phyloP scores from a whole-genome alignment of 2,888 invertebrate species.

The Lycophotia porphyrea region DNA sequence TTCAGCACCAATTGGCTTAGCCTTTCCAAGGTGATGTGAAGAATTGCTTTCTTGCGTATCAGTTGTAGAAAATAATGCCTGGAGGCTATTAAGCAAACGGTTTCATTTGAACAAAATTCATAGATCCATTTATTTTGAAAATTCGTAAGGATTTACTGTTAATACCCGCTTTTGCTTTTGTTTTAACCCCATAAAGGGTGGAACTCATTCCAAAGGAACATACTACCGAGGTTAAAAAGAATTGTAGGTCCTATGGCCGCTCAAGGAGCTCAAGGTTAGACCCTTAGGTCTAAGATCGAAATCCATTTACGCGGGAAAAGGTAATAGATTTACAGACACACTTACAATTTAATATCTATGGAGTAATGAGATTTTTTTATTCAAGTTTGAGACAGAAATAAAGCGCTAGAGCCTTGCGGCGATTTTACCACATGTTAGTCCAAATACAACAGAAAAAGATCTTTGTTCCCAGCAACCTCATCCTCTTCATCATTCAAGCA shows the following conservation, averaged over 20 bases:
- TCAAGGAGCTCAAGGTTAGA: too few species aligned
- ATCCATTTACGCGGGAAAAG: neutral
- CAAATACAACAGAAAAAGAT: neutral
- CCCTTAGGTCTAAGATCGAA: neutral
- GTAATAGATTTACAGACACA: neutral
- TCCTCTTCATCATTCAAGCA: neutral
- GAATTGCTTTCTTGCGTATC: slow-evolving; percentile 1
- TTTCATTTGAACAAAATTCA: neutral
- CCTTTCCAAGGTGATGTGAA: slow-evolving; percentile 15
- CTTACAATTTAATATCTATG: neutral
- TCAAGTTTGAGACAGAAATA: neutral
- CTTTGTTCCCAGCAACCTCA: neutral
- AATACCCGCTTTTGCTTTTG: neutral
- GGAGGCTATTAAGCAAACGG: neutral
- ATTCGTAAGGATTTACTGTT: neutral
- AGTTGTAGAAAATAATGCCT: neutral
- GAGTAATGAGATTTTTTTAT: neutral
- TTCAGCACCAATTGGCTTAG: slow-evolving; percentile 33
- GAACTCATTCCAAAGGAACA: neutral
- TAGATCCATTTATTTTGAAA: neutral
- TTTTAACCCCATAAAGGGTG: neutral
- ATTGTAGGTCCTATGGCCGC: neutral
- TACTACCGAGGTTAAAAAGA: neutral
- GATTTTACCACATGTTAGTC: neutral
- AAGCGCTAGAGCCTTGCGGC: neutral